Conservation (phyloP, 1,140 invertebrate species). For the Reticulitermes speratus region DNA sequence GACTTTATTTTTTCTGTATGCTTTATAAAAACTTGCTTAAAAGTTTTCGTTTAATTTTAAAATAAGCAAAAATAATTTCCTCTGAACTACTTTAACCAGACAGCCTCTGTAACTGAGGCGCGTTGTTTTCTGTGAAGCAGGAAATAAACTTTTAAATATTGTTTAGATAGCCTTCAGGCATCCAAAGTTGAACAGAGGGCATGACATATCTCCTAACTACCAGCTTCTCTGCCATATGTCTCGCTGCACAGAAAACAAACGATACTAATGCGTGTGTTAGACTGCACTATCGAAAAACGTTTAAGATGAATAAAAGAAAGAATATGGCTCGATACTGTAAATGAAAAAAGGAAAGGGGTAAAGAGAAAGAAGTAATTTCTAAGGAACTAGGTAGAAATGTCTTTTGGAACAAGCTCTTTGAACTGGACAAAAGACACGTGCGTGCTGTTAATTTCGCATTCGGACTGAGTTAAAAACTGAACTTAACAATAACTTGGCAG, state of each 20-base stretch:
- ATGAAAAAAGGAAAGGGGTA: not conserved
- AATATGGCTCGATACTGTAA: not conserved
- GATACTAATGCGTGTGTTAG: not conserved
- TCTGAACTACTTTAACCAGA: too few species aligned
- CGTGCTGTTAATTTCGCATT: constrained; percentile 11
- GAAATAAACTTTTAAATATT: too few species aligned
- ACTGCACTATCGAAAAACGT: constrained; percentile 3
- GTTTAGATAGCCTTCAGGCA: too few species aligned
- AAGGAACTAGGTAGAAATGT: not conserved
- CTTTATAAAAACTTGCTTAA: too few species aligned
- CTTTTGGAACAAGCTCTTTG: not conserved
- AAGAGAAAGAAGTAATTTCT: not conserved
- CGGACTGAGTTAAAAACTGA: not conserved
- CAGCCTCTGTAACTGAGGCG: too few species aligned
- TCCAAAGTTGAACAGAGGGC: too few species aligned
- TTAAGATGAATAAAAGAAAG: not conserved
- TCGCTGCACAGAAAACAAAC: not conserved
- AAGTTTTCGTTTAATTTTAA: too few species aligned
- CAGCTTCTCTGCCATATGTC: too few species aligned
- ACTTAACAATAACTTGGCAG: not conserved
- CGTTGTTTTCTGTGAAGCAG: too few species aligned
- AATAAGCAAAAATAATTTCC: too few species aligned
- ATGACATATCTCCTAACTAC: too few species aligned
- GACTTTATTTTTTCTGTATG: too few species aligned
- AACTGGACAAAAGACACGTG: not conserved